Percentiles rank a stretch among this genome's conserved stretches.
Evolutionary conservation across 92 coral and sea anemone genomes (phyloP).

Genomic region (Epizoanthus stellaris): DNA sequence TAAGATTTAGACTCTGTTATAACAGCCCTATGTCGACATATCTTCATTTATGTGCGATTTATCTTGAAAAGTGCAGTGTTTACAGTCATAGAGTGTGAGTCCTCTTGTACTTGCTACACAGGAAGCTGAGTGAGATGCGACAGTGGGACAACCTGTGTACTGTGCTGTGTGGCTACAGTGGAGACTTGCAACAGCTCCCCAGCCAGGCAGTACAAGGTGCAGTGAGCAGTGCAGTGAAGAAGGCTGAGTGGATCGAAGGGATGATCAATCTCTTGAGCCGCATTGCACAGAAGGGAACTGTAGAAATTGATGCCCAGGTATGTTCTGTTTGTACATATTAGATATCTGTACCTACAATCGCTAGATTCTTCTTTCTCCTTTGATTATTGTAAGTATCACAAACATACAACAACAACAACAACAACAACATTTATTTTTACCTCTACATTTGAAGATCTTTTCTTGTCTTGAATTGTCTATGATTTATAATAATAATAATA

Average conservation of each 20-base stretch:
- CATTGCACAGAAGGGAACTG: constrained; percentile 1
- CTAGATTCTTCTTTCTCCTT: too few species aligned
- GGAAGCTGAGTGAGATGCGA: constrained; percentile 12
- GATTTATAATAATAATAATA: too few species aligned
- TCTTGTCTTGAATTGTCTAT: too few species aligned
- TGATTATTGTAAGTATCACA: too few species aligned
- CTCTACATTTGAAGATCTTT: too few species aligned
- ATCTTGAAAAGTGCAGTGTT: too few species aligned
- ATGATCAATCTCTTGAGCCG: constrained; percentile 3
- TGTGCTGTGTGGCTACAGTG: constrained; percentile 24
- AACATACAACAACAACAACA: too few species aligned
- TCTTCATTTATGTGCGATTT: too few species aligned
- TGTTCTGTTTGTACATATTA: background rate
- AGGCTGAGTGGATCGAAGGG: constrained; percentile 9
- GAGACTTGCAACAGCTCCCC: constrained; percentile 18
- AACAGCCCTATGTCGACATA: too few species aligned
- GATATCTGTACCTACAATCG: too few species aligned
- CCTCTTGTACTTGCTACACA: background rate
- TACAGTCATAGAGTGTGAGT: background rate
- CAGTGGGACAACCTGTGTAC: constrained; percentile 26
- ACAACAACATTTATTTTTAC: too few species aligned
- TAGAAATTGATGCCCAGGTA: constrained; percentile 19
- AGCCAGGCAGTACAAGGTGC: constrained; percentile 34
- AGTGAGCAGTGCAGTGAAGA: constrained; percentile 9
- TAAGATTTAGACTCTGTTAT: too few species aligned